phyloP scores from a whole-genome alignment of 2,113 vertebrate genomes.

The Kryptolebias marmoratus region DNA sequence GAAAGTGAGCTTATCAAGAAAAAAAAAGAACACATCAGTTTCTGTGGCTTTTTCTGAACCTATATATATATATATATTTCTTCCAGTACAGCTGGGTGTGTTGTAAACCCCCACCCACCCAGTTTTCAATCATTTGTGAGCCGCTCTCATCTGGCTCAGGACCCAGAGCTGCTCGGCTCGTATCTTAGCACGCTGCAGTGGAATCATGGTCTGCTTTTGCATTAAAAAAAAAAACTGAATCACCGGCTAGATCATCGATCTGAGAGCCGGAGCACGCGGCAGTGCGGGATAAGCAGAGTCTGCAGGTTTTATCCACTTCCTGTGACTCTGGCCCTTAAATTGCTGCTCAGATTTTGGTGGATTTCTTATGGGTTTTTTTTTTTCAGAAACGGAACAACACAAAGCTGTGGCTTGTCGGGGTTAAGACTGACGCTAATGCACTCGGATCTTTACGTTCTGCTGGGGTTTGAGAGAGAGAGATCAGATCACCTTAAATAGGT shows the following conservation, averaged over 20 bases:
- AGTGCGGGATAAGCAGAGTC: conserved; percentile 55
- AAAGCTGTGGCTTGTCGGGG: conserved; percentile 14
- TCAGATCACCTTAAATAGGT: conserved; percentile 61
- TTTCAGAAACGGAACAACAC: not conserved
- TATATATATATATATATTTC: conserved; percentile 13
- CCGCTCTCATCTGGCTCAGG: not conserved
- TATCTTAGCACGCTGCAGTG: conserved; percentile 29
- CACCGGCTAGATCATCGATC: conserved; percentile 59
- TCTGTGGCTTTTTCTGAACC: not conserved
- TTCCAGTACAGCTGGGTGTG: not conserved
- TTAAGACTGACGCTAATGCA: conserved; percentile 51
- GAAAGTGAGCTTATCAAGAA: conserved; percentile 8
- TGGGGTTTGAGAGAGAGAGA: conserved; percentile 21
- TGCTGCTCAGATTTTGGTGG: not conserved
- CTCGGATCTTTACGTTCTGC: conserved; percentile 56
- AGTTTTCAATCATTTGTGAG: conserved; percentile 21
- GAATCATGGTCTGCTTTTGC: conserved; percentile 37
- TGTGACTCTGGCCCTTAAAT: conserved; percentile 15
- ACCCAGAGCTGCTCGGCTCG: conserved; percentile 12
- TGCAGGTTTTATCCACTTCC: conserved; percentile 27
- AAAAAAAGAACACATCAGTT: not conserved
- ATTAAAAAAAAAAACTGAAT: conserved; percentile 44
- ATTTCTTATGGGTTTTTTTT: not conserved
- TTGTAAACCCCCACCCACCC: not conserved
- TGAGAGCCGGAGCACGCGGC: conserved; percentile 34